These are phyloP conservation scores for Sisor rabdophorus DNA, from an alignment of 2,113 vertebrate genomes.

Conservation along the genomic window DNA sequence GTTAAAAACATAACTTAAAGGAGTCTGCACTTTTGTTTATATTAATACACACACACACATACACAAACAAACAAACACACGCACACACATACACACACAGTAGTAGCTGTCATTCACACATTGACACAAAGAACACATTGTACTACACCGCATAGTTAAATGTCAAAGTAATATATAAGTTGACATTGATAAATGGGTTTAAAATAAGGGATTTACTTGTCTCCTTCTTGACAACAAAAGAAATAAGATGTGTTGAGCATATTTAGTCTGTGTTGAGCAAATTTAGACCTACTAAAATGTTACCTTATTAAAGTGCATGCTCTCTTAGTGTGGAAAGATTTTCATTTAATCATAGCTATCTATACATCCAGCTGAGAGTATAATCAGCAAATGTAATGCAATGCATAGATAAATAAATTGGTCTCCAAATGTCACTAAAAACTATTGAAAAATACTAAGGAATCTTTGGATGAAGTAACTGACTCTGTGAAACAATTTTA, in stretches of 20 bases:
- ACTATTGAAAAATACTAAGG: not conserved
- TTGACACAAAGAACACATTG: slow-evolving; percentile 48
- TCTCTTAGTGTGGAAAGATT: slow-evolving; percentile 19
- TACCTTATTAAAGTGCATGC: slow-evolving; percentile 12
- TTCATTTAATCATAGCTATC: slow-evolving; percentile 13
- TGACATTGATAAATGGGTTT: slow-evolving; percentile 64
- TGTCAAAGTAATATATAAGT: slow-evolving; percentile 55
- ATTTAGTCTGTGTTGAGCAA: not conserved
- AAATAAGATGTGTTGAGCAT: slow-evolving; percentile 27
- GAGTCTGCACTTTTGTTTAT: slow-evolving; percentile 58
- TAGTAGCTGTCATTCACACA: slow-evolving; percentile 46
- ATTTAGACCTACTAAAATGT: slow-evolving; percentile 26
- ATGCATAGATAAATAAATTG: not conserved
- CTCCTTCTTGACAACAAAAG: slow-evolving; percentile 49
- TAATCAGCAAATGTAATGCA: slow-evolving; percentile 1
- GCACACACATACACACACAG: slow-evolving; percentile 47
- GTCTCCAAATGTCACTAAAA: not conserved
- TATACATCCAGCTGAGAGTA: not conserved
- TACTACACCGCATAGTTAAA: slow-evolving; percentile 61
- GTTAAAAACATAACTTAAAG: slow-evolving; percentile 60
- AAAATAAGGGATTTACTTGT: slow-evolving; percentile 43
- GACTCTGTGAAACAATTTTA: not conserved
- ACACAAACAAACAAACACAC: slow-evolving; percentile 38
- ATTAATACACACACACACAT: not conserved
- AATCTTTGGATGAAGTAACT: not conserved